Percentiles rank a stretch among this genome's conserved stretches.
These are phyloP conservation scores for Anthopleura sola DNA, from an alignment of 64 coral and sea anemone species.

Conservation along the genomic window DNA sequence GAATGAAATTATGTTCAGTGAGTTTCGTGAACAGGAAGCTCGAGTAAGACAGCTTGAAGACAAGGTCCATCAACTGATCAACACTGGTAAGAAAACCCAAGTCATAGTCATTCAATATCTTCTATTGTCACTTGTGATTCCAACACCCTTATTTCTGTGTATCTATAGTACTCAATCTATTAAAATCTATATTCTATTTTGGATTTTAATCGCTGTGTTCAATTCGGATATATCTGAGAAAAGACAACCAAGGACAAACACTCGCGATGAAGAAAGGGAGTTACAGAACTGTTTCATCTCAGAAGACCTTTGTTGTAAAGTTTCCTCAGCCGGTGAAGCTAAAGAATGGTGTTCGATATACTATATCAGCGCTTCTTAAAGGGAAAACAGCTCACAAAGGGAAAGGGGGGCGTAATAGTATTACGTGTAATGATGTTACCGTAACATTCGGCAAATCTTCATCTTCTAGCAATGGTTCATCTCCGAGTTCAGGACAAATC, in stretches of 20 bases:
- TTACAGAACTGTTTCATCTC: not conserved
- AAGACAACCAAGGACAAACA: too few relatives aligned
- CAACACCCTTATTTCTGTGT: too few relatives aligned
- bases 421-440: not conserved
- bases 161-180: too few relatives aligned
- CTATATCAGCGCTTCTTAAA: not conserved
- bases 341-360: not conserved
- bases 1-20: conserved; percentile 17
- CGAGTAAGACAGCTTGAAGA: not conserved
- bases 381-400: not conserved
- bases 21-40: conserved; percentile 7
- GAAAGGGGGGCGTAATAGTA: not conserved
- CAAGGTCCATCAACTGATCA: not conserved
- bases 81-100: not conserved
- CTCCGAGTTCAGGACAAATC: not conserved
- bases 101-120: too few relatives aligned
- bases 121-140: too few relatives aligned
- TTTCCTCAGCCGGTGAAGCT: not conserved
- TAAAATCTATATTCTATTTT: too few relatives aligned
- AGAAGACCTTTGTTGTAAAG: not conserved
- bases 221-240: too few relatives aligned
- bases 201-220: too few relatives aligned
- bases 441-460: not conserved
- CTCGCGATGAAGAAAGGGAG: not conserved
- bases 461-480: not conserved